These are phyloP conservation scores for Corythornis cristatus DNA, from an alignment of 2,113 vertebrate species.

Conservation along the genomic window DNA sequence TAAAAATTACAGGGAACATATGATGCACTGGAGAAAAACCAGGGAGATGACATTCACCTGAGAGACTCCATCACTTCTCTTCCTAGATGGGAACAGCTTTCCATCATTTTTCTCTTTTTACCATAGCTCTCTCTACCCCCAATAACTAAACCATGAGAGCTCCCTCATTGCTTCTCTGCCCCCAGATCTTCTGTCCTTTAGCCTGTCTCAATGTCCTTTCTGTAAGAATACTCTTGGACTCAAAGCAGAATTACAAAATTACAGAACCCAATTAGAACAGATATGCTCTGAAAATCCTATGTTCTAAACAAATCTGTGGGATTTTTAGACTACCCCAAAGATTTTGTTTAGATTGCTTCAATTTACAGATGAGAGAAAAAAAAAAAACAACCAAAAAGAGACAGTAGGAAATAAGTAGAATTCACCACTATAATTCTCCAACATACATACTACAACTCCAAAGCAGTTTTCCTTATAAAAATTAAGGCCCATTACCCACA, in stretches of 20 bases:
- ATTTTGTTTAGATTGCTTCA: not conserved
- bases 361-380: not conserved
- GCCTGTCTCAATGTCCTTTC: not conserved
- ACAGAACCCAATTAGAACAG: not conserved
- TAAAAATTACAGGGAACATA: not conserved
- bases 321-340: not conserved
- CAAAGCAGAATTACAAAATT: not conserved
- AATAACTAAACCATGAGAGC: not conserved
- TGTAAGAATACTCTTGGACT: not conserved
- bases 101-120: not conserved
- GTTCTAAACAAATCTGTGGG: too few relatives aligned
- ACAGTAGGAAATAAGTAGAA: not conserved
- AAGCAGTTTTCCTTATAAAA: not conserved
- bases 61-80: not conserved
- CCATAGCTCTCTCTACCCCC: not conserved
- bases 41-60: not conserved
- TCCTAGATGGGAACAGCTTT: not conserved
- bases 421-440: not conserved
- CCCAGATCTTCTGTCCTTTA: not conserved
- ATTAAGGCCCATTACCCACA: not conserved
- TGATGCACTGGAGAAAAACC: not conserved
- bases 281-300: not conserved
- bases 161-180: not conserved
- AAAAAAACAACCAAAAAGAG: not conserved
- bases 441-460: not conserved